Base-by-base conservation (phyloP, 2,797 vertebrate genomes). In the Natrix natrix region DNA sequence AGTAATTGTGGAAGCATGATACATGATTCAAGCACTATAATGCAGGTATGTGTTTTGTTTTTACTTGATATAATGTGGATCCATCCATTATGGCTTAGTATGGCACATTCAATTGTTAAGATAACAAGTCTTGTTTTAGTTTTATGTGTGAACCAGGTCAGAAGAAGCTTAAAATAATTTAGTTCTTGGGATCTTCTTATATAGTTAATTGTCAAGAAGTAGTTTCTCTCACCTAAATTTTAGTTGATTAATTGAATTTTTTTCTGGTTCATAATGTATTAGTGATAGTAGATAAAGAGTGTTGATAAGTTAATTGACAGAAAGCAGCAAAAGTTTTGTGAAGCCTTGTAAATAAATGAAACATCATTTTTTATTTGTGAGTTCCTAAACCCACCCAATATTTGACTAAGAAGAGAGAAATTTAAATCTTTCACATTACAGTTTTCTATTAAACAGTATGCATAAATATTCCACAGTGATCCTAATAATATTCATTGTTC, bases 301-400 rank as follows among this genome's bases (percentile, higher is more conserved):
- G 24, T 59, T 26, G 2, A 37, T 66, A 28, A 57, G 32, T 87
- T 87, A 52, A 61, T 28, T 87, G 60, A 57, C 54, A 87, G 89
- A 87, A 90, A 91, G 55, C 60, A 90, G 54, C 55, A 87, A 63
- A 43, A 59, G 55, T 52, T 74, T 69, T 22, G 32, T 87, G 56
- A 69, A 87, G 12, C 8, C 20, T 74, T 91, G 61, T 91, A 91
- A 93, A 89, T 92, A 92, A 69, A 87, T 92, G 55, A 66, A 74
- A 24, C 63, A 28, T 61, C 59, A 55, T 90, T 90, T 69, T 90
- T 90, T 66, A 88, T 55, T 92, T 59, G 61, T 86, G 59, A 86
- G 54, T 89, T 52, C 63, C 55, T 59, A 37, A 74, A 78, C 63
- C 43, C 22, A 90, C 86, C 22, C 69, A 88, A 43, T n/a, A 66